phyloP scores from a whole-genome alignment of 2,797 vertebrate genomes.

The Aselliscus stoliczkanus region DNA sequence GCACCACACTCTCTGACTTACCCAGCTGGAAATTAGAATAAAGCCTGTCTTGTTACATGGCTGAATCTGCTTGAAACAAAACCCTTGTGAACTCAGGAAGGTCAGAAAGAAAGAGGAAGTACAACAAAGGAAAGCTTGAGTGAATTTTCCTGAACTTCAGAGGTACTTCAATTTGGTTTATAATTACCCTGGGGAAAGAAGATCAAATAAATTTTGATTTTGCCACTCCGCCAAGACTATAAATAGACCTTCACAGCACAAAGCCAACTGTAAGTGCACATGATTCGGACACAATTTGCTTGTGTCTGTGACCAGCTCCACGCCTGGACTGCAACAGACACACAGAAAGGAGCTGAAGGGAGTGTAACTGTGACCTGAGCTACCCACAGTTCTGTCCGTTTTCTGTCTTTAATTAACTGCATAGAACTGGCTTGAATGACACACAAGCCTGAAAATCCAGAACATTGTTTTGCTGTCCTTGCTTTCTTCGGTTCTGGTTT shows the following conservation, averaged over 20 bases:
- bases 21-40: background rate
- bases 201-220: background rate
- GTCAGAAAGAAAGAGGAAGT: background rate
- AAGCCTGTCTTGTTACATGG: background rate
- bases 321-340: background rate
- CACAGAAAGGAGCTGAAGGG: background rate
- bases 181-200: constrained; percentile 8
- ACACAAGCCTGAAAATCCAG: background rate
- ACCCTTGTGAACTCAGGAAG: background rate
- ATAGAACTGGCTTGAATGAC: background rate
- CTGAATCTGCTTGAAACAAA: background rate
- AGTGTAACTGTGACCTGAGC: background rate
- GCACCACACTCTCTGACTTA: background rate
- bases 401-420: background rate
- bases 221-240: background rate
- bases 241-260: background rate
- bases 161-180: background rate
- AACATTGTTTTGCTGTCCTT: background rate
- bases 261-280: background rate
- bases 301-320: background rate
- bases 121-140: background rate
- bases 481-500: background rate
- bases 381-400: background rate
- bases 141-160: background rate
- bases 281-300: background rate